Percentiles rank a stretch among this genome's conserved stretches.
Evolutionary conservation across 2,797 vertebrate genomes (phyloP).

Genomic region (Coregonus suidteri): DNA sequence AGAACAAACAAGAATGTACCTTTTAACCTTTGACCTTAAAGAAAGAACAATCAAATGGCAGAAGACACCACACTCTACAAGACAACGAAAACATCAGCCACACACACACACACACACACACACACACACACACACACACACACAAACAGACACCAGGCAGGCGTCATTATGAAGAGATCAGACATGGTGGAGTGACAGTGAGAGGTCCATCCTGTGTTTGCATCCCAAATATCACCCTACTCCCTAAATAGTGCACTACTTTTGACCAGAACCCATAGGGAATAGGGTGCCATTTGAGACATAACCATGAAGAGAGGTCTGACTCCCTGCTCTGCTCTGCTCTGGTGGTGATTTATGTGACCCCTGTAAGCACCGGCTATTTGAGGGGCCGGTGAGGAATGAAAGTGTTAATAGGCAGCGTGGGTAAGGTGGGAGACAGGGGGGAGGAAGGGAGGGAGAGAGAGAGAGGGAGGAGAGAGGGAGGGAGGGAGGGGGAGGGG

Average conservation of each 20-base stretch:
- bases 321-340: slow-evolving; percentile 36
- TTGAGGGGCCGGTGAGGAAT: slow-evolving; percentile 74
- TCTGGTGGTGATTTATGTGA: slow-evolving; percentile 73
- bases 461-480: no score
- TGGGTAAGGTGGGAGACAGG: slow-evolving; percentile 56
- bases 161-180: slow-evolving; percentile 74
- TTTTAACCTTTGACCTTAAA: no score
- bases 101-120: no score
- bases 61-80: no score
- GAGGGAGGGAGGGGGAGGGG: no score
- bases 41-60: no score
- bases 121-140: neutral
- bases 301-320: slow-evolving; percentile 51
- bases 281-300: no score
- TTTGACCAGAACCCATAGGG: no score
- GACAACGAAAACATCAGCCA: no score
- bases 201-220: slow-evolving; percentile 54
- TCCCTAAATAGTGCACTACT: no score
- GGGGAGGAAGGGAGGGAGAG: slow-evolving; percentile 9
- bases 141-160: slow-evolving; percentile 43
- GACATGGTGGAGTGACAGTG: slow-evolving; percentile 66
- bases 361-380: slow-evolving; percentile 69
- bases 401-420: slow-evolving; percentile 75
- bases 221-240: no score
- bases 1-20: no score